Percentiles rank a stretch among this genome's conserved stretches.
phyloP scores from a whole-genome alignment of 2,113 vertebrate species.

The Hemiprocne comata region DNA sequence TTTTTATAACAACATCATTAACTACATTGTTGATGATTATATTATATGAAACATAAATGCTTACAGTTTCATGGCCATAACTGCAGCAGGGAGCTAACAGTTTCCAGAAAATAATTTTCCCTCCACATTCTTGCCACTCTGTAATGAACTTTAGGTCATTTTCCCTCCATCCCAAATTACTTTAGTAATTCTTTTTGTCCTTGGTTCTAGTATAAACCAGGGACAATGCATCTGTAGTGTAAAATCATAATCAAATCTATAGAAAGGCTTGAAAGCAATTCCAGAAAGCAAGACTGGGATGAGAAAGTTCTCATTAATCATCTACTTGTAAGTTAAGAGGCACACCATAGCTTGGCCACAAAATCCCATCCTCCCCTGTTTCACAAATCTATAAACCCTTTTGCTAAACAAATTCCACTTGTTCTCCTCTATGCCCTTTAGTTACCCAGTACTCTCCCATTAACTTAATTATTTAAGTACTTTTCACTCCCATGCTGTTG shows the following conservation, averaged over 20 bases:
- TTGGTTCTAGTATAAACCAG: background rate
- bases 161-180: background rate
- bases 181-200: background rate
- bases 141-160: background rate
- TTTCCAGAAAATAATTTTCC: background rate
- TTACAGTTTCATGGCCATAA: background rate
- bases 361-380: background rate
- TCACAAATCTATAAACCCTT: background rate
- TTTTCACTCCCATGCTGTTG: background rate
- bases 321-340: background rate
- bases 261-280: background rate
- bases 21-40: background rate
- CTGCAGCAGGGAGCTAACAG: background rate
- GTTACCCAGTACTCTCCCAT: conserved; percentile 20
- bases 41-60: background rate
- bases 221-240: background rate
- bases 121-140: background rate
- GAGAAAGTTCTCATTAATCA: background rate
- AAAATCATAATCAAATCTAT: background rate
- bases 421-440: conserved; percentile 34
- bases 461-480: conserved; percentile 60
- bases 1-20: background rate
- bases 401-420: background rate
- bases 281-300: background rate
- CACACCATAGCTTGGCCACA: background rate